These are phyloP conservation scores for Meloe dianella DNA, from an alignment of 2,888 invertebrate species.

Conservation along the genomic window DNA sequence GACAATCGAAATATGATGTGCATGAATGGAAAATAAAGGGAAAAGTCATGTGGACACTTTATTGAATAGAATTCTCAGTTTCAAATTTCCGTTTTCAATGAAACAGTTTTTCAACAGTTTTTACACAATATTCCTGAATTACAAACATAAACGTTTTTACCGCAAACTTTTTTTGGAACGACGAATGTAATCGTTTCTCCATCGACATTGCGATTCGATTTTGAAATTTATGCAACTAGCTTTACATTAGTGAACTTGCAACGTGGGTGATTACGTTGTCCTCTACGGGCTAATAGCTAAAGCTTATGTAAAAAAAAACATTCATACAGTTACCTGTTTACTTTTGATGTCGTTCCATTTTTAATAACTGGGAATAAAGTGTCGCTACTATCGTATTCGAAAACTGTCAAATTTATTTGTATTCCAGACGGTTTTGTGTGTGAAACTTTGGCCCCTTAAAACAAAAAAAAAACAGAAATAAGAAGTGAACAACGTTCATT, in stretches of 20 bases:
- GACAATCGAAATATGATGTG: neutral
- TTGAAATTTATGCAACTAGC: neutral
- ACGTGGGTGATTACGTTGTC: neutral
- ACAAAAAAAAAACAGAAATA: neutral
- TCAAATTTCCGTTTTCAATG: neutral
- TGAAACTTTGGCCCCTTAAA: neutral
- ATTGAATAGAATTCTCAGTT: neutral
- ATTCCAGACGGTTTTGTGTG: neutral
- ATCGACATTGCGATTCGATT: too few relatives aligned
- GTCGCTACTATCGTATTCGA: neutral
- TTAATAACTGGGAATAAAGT: neutral
- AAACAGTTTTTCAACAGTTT: too few relatives aligned
- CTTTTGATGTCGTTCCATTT: neutral
- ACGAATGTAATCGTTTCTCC: too few relatives aligned
- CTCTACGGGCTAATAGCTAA: neutral
- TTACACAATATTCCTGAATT: too few relatives aligned
- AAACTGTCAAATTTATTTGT: slow-evolving; percentile 11
- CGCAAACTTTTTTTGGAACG: too few relatives aligned
- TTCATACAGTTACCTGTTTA: neutral
- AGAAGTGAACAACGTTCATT: neutral
- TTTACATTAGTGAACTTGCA: neutral
- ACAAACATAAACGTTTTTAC: too few relatives aligned
- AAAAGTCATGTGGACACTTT: neutral
- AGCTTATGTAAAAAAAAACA: neutral
- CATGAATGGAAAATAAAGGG: neutral